Evolutionary conservation across 2,797 vertebrate species (phyloP), one percentile per base, ranked within the genome.

Genomic region (Cheirogaleus major): DNA sequence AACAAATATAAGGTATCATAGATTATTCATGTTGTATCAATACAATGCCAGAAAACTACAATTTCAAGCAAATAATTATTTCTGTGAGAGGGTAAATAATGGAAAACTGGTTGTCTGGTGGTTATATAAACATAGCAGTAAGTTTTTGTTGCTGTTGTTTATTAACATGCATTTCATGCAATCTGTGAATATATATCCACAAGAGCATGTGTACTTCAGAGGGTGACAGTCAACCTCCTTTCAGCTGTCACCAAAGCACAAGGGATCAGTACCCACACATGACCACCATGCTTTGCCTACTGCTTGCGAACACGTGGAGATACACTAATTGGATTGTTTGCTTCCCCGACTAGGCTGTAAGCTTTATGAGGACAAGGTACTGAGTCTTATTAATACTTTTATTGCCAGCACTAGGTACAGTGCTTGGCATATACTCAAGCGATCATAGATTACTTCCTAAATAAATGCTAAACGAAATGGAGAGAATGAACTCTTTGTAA

Each of bases 401-500:
- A 96, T 79, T 95, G 85, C 85, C 50, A n/a, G 89, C 27, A 83
- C 67, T 85, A 70, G 43, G 45, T 93, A 91, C 8, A 88, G 85
- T n/a, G 48, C 41, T 97, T 95, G 96, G 97, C 93, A 84, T 59
- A 67, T 76, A 88, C 65, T 93, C 82, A 91, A 95, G 80, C 59
- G 84, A 95, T 88, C 27, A 0, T 38, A 93, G 88, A 94, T 95
- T 88, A 96, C 93, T 97, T 96, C 94, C 91, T 95, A 98, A 98
- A 98, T 94, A 96, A 98, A 89, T 92, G 81, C 76, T 93, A 96
- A 98, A 94, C 75, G 89, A 97, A 98, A 93, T 70, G 43, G 41
- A 96, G 38, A 96, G 63, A 97, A 93, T 90, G 90, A 85, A 95
- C 76, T 78, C 95, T 94, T 95, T 95, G 96, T 95, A 78, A 89